Evolutionary conservation across 1,140 invertebrate genomes (phyloP).

Genomic region (Melanaphis sacchari): DNA sequence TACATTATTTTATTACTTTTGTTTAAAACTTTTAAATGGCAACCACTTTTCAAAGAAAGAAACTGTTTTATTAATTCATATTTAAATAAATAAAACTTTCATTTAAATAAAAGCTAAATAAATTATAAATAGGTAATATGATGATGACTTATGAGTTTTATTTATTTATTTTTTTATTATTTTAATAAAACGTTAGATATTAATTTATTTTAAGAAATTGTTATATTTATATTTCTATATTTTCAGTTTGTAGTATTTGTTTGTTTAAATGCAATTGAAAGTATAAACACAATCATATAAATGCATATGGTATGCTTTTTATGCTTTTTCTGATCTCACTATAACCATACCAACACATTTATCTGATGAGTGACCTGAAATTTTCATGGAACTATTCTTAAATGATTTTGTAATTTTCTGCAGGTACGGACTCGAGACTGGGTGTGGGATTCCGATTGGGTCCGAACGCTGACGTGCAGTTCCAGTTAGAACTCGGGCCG

Average conservation of each 20-base stretch:
- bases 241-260: not conserved
- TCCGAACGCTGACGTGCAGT: constrained; percentile 80
- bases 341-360: not conserved
- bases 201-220: too few species aligned
- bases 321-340: not conserved
- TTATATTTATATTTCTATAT: too few species aligned
- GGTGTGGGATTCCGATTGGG: constrained; percentile 81
- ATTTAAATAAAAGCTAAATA: not conserved
- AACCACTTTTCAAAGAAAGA: not conserved
- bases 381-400: not conserved
- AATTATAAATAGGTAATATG: not conserved
- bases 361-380: not conserved
- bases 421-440: constrained; percentile 80
- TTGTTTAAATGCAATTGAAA: not conserved
- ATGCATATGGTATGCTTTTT: too few species aligned
- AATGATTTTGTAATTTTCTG: constrained; percentile 59
- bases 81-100: not conserved
- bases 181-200: too few species aligned
- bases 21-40: too few species aligned
- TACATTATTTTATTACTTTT: too few species aligned
- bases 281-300: too few species aligned
- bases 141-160: too few species aligned
- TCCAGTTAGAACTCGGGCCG: constrained; percentile 78
- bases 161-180: not conserved
- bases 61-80: not conserved